These are phyloP conservation scores for Athrips mouffetella DNA, from an alignment of 2,888 invertebrate genomes.

Conservation along the genomic window DNA sequence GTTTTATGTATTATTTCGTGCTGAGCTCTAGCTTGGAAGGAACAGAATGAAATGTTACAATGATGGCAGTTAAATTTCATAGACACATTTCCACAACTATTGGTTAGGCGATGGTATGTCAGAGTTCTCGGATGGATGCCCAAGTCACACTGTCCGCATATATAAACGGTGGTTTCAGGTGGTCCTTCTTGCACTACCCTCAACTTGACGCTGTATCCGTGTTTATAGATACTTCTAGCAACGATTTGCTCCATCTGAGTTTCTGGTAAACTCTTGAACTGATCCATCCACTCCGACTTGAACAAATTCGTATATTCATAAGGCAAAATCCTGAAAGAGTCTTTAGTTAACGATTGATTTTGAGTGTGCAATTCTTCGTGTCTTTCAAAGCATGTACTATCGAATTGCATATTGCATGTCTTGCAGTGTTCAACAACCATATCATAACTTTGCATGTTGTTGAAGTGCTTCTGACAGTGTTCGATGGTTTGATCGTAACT, in stretches of 20 bases:
- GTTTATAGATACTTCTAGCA: constrained; percentile 36
- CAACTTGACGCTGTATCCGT: constrained; percentile 33
- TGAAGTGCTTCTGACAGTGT: constrained; percentile 48
- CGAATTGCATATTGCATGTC: constrained; percentile 43
- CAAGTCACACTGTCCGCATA: constrained; percentile 35
- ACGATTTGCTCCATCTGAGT: constrained; percentile 34
- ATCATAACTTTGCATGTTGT: constrained; percentile 26
- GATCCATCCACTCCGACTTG: constrained; percentile 36
- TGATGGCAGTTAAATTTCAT: neutral
- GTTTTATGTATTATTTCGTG: constrained; percentile 30
- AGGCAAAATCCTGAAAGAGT: constrained; percentile 39
- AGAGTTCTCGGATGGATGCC: constrained; percentile 23
- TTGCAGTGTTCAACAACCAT: constrained; percentile 33
- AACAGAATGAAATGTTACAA: neutral
- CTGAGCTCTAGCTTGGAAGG: neutral
- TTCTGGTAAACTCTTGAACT: constrained; percentile 30
- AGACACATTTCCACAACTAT: neutral
- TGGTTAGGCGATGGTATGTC: constrained; percentile 21
- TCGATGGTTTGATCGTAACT: constrained; percentile 47
- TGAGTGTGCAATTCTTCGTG: constrained; percentile 38
- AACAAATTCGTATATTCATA: constrained; percentile 38
- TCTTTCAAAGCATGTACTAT: constrained; percentile 31
- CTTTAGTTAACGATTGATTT: constrained; percentile 23
- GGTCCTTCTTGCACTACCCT: constrained; percentile 33
- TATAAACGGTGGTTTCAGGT: constrained; percentile 35